Evolutionary conservation across 2,888 invertebrate species (phyloP), one percentile per base, ranked within the genome.

Genomic region (Epistrophe grossulariae): DNA sequence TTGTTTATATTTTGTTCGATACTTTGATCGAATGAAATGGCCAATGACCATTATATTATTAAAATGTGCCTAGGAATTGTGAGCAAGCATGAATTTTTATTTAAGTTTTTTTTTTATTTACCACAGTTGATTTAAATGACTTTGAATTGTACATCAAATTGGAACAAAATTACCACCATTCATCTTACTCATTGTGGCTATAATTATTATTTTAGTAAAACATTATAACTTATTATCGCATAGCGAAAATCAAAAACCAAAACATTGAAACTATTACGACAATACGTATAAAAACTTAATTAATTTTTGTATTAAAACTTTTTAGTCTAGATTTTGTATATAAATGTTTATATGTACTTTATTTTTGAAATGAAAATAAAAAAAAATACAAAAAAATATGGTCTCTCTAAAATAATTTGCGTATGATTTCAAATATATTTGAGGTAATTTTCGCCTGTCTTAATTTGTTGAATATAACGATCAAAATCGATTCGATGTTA

Each of bases 1-100:
- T 90, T 93, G 17, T 93, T 93, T 89, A 89, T 91, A 59, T 89
- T 93, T 60, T 93, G 93, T 88, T 92, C 93, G 74, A 91, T 93
- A 90, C 91, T 93, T 89, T 93, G 91, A 93, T 79, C 52, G 74
- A 48, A 85, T 57, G 9, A 31, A 15, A 13, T 48, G 24, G 3
- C 24, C 24, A 24, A 24, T 24, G 35, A 52, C 24, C 24, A 38
- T 24, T 24, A 38, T 28, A n/a, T n/a, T n/a, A n/a, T n/a, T n/a
- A 15, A 7, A 15, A 66, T 50, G 50, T 50, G 68, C 50, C 50
- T 68, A 28, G 35, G 35, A 45, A 45, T 31, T 31, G 28, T 64
- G 5, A 17, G n/a, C 31, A 45, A 7, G n/a, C 31, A 11, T 45
- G 15, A 5, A 43, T 24, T 43, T 45, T 43, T 35, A 17, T 17